phyloP scores from a whole-genome alignment of 2,888 invertebrate genomes.

The Drosophila quasianomalipes region DNA sequence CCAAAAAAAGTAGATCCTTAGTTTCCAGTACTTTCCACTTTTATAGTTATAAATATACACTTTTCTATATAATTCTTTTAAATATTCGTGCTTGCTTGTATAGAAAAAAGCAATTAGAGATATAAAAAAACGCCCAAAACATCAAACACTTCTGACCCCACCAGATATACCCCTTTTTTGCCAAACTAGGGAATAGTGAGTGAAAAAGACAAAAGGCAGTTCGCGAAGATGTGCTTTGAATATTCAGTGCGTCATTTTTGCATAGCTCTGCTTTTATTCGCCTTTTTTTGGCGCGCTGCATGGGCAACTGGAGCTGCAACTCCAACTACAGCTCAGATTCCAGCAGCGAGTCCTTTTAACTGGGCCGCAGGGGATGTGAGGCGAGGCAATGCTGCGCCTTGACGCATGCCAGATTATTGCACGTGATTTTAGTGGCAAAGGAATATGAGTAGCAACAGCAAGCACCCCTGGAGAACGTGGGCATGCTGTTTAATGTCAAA shows the following conservation, averaged over 20 bases:
- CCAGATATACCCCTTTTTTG: neutral
- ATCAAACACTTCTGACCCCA: neutral
- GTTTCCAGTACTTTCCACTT: no score
- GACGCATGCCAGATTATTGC: conserved; percentile 73
- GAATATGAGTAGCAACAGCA: conserved; percentile 5
- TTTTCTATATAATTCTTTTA: no score
- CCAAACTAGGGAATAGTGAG: conserved; percentile 1
- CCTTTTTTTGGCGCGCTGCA: conserved; percentile 18
- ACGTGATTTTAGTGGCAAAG: conserved; percentile 53
- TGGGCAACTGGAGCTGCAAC: neutral
- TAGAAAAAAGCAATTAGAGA: neutral
- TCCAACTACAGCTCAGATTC: neutral
- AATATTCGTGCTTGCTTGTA: neutral
- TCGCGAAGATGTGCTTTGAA: conserved; percentile 71
- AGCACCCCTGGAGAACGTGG: neutral
- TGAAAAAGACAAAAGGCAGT: conserved; percentile 23
- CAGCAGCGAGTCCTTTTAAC: neutral
- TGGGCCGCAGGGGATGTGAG: conserved; percentile 14
- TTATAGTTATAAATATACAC: no score
- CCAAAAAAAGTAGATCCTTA: neutral
- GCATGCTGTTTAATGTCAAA: conserved; percentile 57
- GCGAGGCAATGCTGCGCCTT: conserved; percentile 23
- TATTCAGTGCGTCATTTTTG: conserved; percentile 75
- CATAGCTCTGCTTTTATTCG: conserved; percentile 25
- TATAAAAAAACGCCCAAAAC: neutral